Base-by-base conservation (phyloP, 2,113 vertebrate species). In the Podocnemis expansa region DNA sequence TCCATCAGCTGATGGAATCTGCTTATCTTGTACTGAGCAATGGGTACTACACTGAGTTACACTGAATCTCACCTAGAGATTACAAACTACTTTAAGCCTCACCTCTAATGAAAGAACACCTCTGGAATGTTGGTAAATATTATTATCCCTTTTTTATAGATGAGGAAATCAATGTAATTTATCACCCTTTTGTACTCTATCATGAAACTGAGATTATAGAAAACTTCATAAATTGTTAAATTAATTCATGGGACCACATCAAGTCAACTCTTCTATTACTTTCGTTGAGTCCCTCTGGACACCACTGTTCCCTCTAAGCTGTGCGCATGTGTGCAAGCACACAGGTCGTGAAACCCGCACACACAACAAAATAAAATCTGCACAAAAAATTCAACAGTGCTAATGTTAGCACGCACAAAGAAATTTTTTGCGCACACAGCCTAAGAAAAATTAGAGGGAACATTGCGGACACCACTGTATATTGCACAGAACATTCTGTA, bases 51-150 rank as follows among this genome's bases (percentile, higher is more conserved):
- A 4, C n/a, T 34, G 63, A 91, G 24, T 2, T 14, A 11, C 60
- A 34, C 83, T 85, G 38, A 34, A 8, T 88, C 87, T 80, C 17
- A 12, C 38, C 25, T 2, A 14, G 58, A 38, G 79, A 85, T 38
- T 17, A 55, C 54, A 76, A 8, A 4, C 10, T 83, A 29, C 9
- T 80, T 47, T 73, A 58, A 76, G 22, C 34, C 41, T 81, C 27
- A 58, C 0, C 16, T 29, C 4, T 4, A 8, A 34, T 12, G 16
- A 6, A 49, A 87, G 56, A 2, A 17, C 11, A 51, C 38, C 6
- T 43, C 19, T 2, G 1, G 21, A 6, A 6, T 43, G 7, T 19
- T 22, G n/a, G 3, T 70, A 38, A 38, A 70, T 52, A 24, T 19
- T 80, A 38, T 38, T 29, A 51, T 0, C 13, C 73, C 6, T 38